Base-by-base conservation (phyloP, 2,797 vertebrate species). In the Pangasius sanitwongsei region DNA sequence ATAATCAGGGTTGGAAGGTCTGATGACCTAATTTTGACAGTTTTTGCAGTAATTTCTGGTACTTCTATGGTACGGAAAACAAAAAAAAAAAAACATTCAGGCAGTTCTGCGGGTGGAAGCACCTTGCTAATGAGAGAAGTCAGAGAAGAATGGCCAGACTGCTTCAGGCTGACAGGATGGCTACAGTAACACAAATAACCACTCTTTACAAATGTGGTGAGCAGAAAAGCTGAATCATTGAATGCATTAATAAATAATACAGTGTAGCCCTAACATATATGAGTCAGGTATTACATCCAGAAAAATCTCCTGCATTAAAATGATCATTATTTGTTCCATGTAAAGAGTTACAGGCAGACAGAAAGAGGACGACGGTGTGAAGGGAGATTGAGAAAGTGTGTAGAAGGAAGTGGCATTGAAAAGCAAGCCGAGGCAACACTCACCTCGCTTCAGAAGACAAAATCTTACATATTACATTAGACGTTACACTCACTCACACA, bases 341-440 rank as follows among this genome's bases (percentile, higher is more conserved):
- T 11, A 63, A 28, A 63, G 25, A n/a, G 70, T 72, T 37, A 9
- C 5, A 37, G n/a, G 34, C 4, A 50, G 41, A 28, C 74, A 50
- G 44, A 16, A 77, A n/a, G 48, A 78, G 12, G 28, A 53, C 6
- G 2, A n/a, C 1, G 2, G 41, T 4, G 20, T 25, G 37, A 77
- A 37, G 20, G 4, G 86, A 89, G 91, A 89, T 61, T 67, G 59
- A 69, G 59, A 77, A 84, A 92, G 89, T 61, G 20, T 63, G 92
- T 89, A 20, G 69, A 88, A 88, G 70, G 69, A 85, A 74, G 50
- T 31, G 57, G 41, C 50, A 28, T 23, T 74, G 34, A 12, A 48
- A 41, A 61, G 18, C 57, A 85, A 34, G 20, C 20, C 15, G 6
- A 57, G 59, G 44, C 83, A 48, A 44, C 25, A 3, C 89, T 92